Base-by-base conservation (phyloP, 2,797 vertebrate species). In the Parotocinclus haroldoi region DNA sequence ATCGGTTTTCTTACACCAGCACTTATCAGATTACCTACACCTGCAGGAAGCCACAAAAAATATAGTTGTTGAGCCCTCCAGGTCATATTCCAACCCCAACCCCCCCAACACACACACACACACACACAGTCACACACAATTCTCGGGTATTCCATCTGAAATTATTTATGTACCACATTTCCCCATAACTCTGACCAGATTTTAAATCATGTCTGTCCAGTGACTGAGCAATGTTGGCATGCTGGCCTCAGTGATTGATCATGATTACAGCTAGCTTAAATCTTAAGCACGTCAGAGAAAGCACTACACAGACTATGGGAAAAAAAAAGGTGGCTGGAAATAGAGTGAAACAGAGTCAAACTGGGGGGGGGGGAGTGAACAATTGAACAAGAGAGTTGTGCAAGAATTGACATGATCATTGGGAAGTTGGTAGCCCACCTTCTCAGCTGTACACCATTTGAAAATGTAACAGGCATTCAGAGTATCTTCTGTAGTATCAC, bases 231-330 rank as follows among this genome's bases (percentile, higher is more conserved):
- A 78, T 82, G 84, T 83, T 68, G 85, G 81, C 80, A 63, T 80
- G 80, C 85, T 76, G 80, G 79, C 82, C 75, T 69, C 78, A 81
- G 81, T 78, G 75, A 85, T 85, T 84, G 76, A 63, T 74, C 73
- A 51, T 44, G 78, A 89, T 86, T 82, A 82, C 72, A 67, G 9
- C 0, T 16, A 0, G n/a, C 40, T 75, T 86, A 84, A 88, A 84
- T 89, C 82, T 82, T 40, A 53, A 40, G 16, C 52, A 66, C 63
- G 55, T 54, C 9, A 19, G 36, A 64, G 39, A 58, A 40, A 73
- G 49, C 14, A 14, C 74, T 56, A 76, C 53, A 58, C 53, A 59
- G 44, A 44, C 46, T 63, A 48, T 70, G 40, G n/a, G 46, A 50
- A 40, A 3, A 40, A 56, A 44, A 71, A 45, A 70, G 39, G 49